Percentiles rank a stretch among this genome's conserved stretches.
These are phyloP conservation scores for Acromyrmex charruanus DNA, from an alignment of 1,140 invertebrate genomes.

Conservation along the genomic window DNA sequence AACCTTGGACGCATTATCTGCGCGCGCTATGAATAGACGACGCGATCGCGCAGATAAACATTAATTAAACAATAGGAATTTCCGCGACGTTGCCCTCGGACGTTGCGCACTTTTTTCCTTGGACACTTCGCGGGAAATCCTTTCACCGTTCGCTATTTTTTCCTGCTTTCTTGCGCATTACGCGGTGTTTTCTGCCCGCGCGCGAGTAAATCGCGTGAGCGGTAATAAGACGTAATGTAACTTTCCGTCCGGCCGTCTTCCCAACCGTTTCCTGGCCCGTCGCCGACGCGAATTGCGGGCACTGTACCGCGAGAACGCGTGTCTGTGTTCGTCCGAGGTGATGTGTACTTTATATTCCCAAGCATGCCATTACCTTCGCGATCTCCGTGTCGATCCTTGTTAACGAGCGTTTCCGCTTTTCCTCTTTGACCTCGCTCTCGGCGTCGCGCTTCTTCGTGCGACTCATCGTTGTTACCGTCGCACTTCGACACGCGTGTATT, in stretches of 20 bases:
- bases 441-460: neutral
- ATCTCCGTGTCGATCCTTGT: neutral
- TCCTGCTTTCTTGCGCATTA: constrained; percentile 26
- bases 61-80: constrained; percentile 33
- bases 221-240: constrained; percentile 7
- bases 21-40: constrained; percentile 16
- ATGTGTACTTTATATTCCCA: neutral
- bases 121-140: neutral
- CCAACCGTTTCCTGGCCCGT: neutral
- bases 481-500: neutral
- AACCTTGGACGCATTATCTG: constrained; percentile 24
- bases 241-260: neutral
- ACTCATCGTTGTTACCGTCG: neutral
- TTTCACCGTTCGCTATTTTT: constrained; percentile 33
- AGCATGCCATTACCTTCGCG: neutral
- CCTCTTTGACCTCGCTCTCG: neutral
- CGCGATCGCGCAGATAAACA: neutral
- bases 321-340: neutral
- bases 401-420: constrained; percentile 51
- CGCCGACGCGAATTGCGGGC: neutral
- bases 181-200: neutral
- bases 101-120: neutral
- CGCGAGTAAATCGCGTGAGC: neutral
- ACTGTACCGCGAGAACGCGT: too few species aligned
- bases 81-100: neutral